Evolutionary conservation across 2,113 vertebrate genomes (phyloP), one percentile per base, ranked within the genome.

Genomic region (Anarhynchus alexandrinus): DNA sequence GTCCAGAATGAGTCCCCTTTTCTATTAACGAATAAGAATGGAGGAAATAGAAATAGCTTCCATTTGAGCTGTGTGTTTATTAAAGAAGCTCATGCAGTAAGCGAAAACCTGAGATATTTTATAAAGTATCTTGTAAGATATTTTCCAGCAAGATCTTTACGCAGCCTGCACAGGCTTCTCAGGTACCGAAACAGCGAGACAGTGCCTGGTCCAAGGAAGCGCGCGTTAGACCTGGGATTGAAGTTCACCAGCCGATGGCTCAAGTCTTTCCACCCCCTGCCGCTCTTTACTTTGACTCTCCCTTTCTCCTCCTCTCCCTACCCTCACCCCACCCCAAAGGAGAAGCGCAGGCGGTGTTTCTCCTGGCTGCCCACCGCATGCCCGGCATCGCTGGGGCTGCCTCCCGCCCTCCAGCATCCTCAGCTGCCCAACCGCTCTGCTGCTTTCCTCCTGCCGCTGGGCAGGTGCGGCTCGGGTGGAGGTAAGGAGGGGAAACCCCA

Each of bases 21-120:
- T 66, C 47, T 85, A 27, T 66, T 94, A 80, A 82, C 61, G 78
- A 70, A 5, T 76, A 64, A 62, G 67, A 81, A 42, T 22, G 30
- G 38, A 69, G n/a, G 59, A 86, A 94, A 77, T 62, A 76, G 59
- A 82, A 91, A 80, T 71, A 86, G 74, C 88, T 89, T 92, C 86
- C 55, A 32, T 85, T 89, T 82, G 62, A 91, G 69, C 57, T 74
- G 32, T 61, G 42, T 45, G 34, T 88, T 96, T 84, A 55, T 65
- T 91, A 57, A 82, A 91, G 49, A 65, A 74, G 49, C n/a, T 76
- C 69, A 57, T 54, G 47, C 43, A 82, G 15, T 76, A 79, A 79
- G 26, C 43, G 36, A 94, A 93, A 82, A 36, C 34, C 26, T 30
- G 34, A 81, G 55, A 20, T 55, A 20, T 40, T 73, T 93, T 70